These are phyloP conservation scores for Eledona agricola DNA, from an alignment of 2,888 invertebrate genomes.

Conservation along the genomic window DNA sequence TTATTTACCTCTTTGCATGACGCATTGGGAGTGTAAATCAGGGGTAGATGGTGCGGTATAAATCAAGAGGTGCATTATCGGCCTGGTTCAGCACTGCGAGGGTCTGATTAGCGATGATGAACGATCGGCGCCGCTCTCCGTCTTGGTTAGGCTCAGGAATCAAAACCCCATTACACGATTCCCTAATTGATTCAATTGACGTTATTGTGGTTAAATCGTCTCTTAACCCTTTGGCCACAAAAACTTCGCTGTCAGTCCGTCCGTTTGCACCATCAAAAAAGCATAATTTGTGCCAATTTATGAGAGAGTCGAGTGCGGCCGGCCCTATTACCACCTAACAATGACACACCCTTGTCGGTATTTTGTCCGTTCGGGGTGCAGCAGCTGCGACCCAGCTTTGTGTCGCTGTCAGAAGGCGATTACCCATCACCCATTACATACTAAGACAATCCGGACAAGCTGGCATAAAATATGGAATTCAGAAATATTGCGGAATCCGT, in stretches of 20 bases:
- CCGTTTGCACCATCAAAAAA: slow-evolving; percentile 31
- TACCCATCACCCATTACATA: slow-evolving; percentile 13
- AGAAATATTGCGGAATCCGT: slow-evolving; percentile 13
- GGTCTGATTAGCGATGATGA: slow-evolving; percentile 48
- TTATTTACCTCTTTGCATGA: slow-evolving; percentile 35
- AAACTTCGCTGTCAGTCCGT: slow-evolving; percentile 20
- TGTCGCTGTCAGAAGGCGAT: slow-evolving; percentile 27
- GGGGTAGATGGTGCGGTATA: slow-evolving; percentile 37
- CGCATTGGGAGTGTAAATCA: slow-evolving; percentile 42
- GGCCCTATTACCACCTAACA: slow-evolving; percentile 34
- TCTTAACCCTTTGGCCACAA: slow-evolving; percentile 30
- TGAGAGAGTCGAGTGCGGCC: slow-evolving; percentile 35
- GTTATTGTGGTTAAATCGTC: slow-evolving; percentile 28
- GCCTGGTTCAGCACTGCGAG: slow-evolving; percentile 41
- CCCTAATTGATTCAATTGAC: slow-evolving; percentile 24
- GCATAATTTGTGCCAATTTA: slow-evolving; percentile 39
- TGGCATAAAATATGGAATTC: not conserved
- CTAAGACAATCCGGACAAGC: slow-evolving; percentile 9
- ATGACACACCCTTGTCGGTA: slow-evolving; percentile 31
- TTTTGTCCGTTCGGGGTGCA: slow-evolving; percentile 27
- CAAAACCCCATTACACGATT: slow-evolving; percentile 11
- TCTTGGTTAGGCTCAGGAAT: slow-evolving; percentile 2
- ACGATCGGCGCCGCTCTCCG: slow-evolving; percentile 29
- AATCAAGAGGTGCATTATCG: slow-evolving; percentile 43
- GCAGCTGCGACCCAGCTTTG: slow-evolving; percentile 37